These are phyloP conservation scores for Catocala fraxini DNA, from an alignment of 2,888 invertebrate genomes.

Conservation along the genomic window DNA sequence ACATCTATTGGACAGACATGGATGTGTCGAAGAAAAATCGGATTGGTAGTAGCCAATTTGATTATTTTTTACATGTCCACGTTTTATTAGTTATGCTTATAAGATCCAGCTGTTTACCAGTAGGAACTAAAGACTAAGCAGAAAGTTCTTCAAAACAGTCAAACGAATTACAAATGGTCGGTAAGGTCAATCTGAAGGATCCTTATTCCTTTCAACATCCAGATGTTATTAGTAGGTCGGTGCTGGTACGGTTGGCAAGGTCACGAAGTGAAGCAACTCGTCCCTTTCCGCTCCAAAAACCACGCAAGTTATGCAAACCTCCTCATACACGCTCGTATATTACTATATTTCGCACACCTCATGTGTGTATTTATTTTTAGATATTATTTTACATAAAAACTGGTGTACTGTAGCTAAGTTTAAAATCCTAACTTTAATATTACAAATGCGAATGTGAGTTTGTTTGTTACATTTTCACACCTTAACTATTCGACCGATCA, in stretches of 20 bases:
- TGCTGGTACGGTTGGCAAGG: constrained; percentile 62
- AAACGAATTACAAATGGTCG: constrained; percentile 16
- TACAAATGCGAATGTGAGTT: too few species aligned
- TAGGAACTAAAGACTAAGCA: too few species aligned
- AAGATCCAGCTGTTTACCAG: too few species aligned
- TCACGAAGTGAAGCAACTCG: constrained; percentile 76
- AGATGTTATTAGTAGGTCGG: constrained; percentile 47
- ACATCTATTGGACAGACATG: too few species aligned
- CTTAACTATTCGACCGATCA: too few species aligned
- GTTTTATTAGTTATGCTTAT: too few species aligned
- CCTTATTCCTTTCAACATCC: constrained; percentile 43
- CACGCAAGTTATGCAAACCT: constrained; percentile 77
- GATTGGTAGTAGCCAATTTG: background rate
- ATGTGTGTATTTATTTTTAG: constrained; percentile 16
- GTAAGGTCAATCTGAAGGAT: constrained; percentile 22
- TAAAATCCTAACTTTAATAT: too few species aligned
- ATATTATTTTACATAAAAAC: background rate
- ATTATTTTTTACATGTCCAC: background rate
- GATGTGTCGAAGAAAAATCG: too few species aligned
- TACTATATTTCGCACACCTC: constrained; percentile 28
- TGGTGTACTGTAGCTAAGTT: background rate
- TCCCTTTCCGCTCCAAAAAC: constrained; percentile 86
- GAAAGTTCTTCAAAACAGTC: background rate
- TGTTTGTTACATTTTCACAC: too few species aligned
- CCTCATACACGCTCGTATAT: constrained; percentile 43